Evolutionary conservation across 1,140 invertebrate genomes (phyloP).

Genomic region (Drosophila santomea): DNA sequence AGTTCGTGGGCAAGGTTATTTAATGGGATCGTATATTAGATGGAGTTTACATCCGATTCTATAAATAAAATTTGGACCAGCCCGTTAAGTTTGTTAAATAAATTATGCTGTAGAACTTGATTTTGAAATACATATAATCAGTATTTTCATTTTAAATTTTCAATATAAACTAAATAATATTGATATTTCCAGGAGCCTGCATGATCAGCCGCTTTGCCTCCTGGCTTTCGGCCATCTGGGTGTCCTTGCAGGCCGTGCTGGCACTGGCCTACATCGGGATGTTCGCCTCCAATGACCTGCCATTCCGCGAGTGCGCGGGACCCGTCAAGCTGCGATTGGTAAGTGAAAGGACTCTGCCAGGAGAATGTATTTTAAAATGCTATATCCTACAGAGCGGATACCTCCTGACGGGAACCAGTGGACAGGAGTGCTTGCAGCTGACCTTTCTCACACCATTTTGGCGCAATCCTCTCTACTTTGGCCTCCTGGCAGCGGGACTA

Average conservation of each 20-base stretch:
- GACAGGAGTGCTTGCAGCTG: conserved; percentile 78
- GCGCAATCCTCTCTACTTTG: conserved; percentile 81
- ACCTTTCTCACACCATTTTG: conserved; percentile 83
- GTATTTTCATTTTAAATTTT: too few species aligned
- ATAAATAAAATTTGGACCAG: background rate
- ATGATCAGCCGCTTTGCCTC: conserved; percentile 84
- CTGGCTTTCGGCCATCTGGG: conserved; percentile 82
- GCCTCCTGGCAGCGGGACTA: conserved; percentile 73
- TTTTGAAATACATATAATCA: too few species aligned
- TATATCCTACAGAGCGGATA: conserved; percentile 62
- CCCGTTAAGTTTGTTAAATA: background rate
- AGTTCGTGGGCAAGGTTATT: background rate
- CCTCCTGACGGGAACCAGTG: conserved; percentile 61
- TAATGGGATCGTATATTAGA: background rate
- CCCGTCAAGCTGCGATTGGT: conserved; percentile 68
- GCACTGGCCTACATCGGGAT: conserved; percentile 81
- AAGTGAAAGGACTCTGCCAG: background rate
- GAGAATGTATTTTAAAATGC: background rate
- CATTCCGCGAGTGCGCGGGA: conserved; percentile 79
- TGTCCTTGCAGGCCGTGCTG: conserved; percentile 81
- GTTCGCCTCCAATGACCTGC: conserved; percentile 72
- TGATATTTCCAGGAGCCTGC: conserved; percentile 61
- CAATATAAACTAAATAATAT: too few species aligned
- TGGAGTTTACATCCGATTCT: background rate
- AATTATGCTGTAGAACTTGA: too few species aligned